A percentile compares a stretch with the other conserved stretches of the same genome.
These are phyloP conservation scores for Diadromus collaris DNA, from an alignment of 2,888 invertebrate species.

Conservation along the genomic window DNA sequence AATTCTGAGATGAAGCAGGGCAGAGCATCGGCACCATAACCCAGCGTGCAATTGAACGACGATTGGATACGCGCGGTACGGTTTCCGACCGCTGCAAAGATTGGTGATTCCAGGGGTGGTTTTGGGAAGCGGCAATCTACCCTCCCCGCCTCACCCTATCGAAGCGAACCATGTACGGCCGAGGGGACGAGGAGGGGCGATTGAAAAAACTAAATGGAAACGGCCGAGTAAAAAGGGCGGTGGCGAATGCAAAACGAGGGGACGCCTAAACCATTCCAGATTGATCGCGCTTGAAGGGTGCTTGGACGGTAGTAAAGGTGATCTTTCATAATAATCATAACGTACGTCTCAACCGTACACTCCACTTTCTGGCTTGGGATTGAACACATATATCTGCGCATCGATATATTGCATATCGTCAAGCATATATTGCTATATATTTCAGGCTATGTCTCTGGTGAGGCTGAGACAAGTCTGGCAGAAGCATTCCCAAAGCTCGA, in stretches of 20 bases:
- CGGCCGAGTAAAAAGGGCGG: constrained; percentile 14
- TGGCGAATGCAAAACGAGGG: not conserved
- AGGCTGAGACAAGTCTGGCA: not conserved
- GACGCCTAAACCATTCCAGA: constrained; percentile 28
- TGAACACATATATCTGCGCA: not conserved
- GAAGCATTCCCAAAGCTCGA: not conserved
- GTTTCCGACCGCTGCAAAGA: constrained; percentile 12
- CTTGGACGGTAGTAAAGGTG: not conserved
- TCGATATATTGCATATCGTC: not conserved
- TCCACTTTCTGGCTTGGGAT: not conserved
- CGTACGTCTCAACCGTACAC: not conserved
- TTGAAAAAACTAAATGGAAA: constrained; percentile 10
- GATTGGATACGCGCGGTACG: constrained; percentile 37
- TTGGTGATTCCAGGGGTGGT: constrained; percentile 41
- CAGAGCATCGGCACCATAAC: not conserved
- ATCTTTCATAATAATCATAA: not conserved
- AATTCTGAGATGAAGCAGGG: constrained; percentile 25
- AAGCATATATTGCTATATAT: not conserved
- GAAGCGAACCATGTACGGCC: constrained; percentile 24
- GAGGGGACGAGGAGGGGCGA: constrained; percentile 44
- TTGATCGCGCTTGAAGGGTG: constrained; percentile 38
- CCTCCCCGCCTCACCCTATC: constrained; percentile 26
- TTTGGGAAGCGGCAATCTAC: constrained; percentile 28
- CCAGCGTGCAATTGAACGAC: constrained; percentile 41
- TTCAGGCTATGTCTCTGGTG: not conserved